Conservation (phyloP, 2,797 vertebrate species). For the Myotis daubentonii region DNA sequence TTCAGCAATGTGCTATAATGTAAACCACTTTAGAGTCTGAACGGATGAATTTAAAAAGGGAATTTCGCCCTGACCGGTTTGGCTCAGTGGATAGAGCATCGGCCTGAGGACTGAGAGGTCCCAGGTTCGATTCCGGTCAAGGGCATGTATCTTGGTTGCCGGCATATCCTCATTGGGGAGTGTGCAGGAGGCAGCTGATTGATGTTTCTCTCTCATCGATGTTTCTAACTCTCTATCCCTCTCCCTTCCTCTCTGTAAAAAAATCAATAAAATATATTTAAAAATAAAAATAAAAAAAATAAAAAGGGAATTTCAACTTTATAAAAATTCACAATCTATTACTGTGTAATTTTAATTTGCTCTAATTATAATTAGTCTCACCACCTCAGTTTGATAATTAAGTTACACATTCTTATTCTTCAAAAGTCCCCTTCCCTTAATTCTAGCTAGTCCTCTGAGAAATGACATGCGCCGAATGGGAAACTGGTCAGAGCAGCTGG, state of each 20-base stretch:
- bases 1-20: not conserved
- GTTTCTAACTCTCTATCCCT: no score
- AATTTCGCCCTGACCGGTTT: no score
- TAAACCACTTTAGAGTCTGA: not conserved
- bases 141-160: no score
- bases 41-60: not conserved
- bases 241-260: no score
- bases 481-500: not conserved
- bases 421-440: not conserved
- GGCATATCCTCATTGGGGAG: no score
- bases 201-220: no score
- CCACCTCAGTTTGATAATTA: conserved; percentile 15
- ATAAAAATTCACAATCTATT: conserved; percentile 13
- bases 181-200: no score
- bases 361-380: conserved; percentile 8
- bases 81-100: no score
- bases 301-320: conserved; percentile 50
- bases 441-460: conserved; percentile 16
- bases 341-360: conserved; percentile 10
- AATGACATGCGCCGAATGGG: not conserved
- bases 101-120: no score
- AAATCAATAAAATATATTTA: no score
- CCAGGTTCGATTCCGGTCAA: no score
- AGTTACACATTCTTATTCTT: not conserved
- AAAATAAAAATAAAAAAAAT: no score